A percentile compares a stretch with the other conserved stretches of the same genome.
Conservation (phyloP, 2,888 invertebrate species). For the Clepsis dumicolana region DNA sequence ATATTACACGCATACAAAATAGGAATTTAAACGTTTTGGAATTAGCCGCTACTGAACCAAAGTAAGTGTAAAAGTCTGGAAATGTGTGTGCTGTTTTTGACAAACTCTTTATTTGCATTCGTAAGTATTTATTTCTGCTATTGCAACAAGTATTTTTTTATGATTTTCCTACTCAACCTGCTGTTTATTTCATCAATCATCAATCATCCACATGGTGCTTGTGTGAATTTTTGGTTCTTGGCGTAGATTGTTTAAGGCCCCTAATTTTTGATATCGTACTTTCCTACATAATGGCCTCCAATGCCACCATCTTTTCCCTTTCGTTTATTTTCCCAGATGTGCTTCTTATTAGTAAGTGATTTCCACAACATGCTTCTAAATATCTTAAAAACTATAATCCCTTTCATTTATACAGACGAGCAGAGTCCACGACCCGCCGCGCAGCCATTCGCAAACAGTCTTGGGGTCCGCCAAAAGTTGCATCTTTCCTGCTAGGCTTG, state of each 20-base stretch:
- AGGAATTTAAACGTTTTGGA: slow-evolving; percentile 72
- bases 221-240: too few species aligned
- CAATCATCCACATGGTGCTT: too few species aligned
- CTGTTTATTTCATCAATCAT: too few species aligned
- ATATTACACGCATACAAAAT: slow-evolving; percentile 68
- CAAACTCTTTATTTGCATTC: background rate
- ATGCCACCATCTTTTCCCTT: too few species aligned
- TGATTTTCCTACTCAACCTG: background rate
- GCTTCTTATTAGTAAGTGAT: too few species aligned
- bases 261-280: too few species aligned
- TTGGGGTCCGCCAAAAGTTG: slow-evolving; percentile 73
- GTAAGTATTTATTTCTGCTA: background rate
- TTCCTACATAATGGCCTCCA: too few species aligned
- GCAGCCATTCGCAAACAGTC: slow-evolving; percentile 60
- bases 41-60: slow-evolving; percentile 62
- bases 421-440: slow-evolving; percentile 68
- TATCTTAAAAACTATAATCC: too few species aligned
- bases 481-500: slow-evolving; percentile 76
- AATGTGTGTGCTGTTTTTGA: background rate
- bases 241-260: too few species aligned
- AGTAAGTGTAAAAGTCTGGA: slow-evolving; percentile 59
- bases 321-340: too few species aligned
- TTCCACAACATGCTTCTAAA: too few species aligned
- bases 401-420: slow-evolving; percentile 57
- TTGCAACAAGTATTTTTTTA: background rate